Percentiles rank a stretch among this genome's conserved stretches.
These are phyloP conservation scores for Catharus fuscescens DNA, from an alignment of 2,113 vertebrate species.

Conservation along the genomic window DNA sequence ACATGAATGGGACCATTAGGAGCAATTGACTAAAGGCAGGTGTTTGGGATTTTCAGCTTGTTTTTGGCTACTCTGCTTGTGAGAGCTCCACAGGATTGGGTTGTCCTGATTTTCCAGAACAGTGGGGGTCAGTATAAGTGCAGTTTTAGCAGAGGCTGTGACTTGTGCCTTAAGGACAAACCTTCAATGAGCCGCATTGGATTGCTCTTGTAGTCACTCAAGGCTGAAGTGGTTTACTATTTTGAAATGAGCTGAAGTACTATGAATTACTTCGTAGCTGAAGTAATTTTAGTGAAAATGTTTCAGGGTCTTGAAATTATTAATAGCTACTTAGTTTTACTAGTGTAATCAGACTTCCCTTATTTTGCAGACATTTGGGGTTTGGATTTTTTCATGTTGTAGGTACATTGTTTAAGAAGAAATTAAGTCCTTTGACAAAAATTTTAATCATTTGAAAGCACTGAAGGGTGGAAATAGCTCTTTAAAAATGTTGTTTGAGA, in stretches of 20 bases:
- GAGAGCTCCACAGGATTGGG: not conserved
- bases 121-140: constrained; percentile 8
- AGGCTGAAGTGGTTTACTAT: not conserved
- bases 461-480: not conserved
- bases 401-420: not conserved
- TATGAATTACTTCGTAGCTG: not conserved
- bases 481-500: not conserved
- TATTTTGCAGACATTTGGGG: not conserved
- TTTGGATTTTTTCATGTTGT: not conserved
- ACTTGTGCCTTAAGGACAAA: not conserved
- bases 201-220: not conserved
- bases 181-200: not conserved
- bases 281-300: not conserved
- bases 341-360: not conserved
- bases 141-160: not conserved
- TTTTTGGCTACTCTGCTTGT: not conserved
- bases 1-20: not conserved
- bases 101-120: not conserved
- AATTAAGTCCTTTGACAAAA: not conserved
- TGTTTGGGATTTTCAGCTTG: not conserved
- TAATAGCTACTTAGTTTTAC: not conserved
- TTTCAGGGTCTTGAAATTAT: not conserved
- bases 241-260: not conserved
- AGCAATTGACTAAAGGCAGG: not conserved
- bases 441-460: not conserved